phyloP scores from a whole-genome alignment of 2,797 vertebrate genomes.

The Peromyscus eremicus region DNA sequence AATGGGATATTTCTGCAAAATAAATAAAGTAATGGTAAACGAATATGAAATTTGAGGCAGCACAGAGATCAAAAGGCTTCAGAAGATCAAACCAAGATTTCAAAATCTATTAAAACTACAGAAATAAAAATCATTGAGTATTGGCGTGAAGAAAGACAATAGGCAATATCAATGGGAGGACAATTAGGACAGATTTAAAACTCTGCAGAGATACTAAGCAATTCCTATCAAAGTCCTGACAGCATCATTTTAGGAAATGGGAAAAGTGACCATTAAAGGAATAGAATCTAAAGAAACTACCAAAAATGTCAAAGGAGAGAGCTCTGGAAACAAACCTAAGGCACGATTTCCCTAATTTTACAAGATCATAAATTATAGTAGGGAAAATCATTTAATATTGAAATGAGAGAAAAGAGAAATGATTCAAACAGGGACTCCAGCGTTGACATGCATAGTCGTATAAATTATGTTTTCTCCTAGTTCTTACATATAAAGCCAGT shows the following conservation, averaged over 20 bases:
- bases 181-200: not conserved
- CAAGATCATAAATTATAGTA: not conserved
- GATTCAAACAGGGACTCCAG: not conserved
- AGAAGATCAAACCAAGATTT: not conserved
- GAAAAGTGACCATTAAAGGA: not conserved
- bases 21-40: not conserved
- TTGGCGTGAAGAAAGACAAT: not conserved
- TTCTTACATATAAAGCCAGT: not conserved
- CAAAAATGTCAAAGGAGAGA: not conserved
- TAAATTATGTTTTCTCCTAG: not conserved
- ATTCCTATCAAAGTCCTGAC: not conserved
- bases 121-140: not conserved
- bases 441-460: not conserved
- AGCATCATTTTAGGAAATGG: not conserved
- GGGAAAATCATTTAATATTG: not conserved
- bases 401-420: not conserved
- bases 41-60: not conserved
- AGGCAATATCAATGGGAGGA: not conserved
- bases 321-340: not conserved
- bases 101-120: not conserved
- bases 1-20: not conserved
- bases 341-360: not conserved
- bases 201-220: not conserved
- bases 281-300: not conserved
- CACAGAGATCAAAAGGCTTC: not conserved